Evolutionary conservation across 2,797 vertebrate species (phyloP), one percentile per base, ranked within the genome.

Genomic region (Emys orbicularis): DNA sequence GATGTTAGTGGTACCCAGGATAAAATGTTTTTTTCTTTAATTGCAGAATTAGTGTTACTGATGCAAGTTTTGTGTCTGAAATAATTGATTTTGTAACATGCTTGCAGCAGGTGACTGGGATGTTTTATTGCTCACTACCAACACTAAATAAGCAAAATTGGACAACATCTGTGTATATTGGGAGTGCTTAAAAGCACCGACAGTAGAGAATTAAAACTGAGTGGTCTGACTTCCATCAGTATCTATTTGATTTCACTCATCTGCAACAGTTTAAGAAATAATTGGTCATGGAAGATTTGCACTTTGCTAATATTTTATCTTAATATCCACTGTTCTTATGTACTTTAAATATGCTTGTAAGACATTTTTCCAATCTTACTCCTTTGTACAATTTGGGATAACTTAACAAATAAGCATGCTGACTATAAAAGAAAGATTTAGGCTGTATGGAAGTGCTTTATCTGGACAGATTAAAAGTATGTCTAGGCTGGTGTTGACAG

Each of bases 91-190:
- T 81, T n/a, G 83, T 81, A 29, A 93, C 59, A 27, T 89, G 90
- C 94, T 95, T 95, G 59, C 86, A 93, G 74, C 81, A 80, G 93
- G 94, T 90, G 57, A 95, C 87, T 15, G 25, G 59, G 89, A 92
- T 84, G 77, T 84, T 92, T 85, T 54, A 80, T 93, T 95, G 84
- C 86, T 94, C 72, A 77, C 23, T 74, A 12, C 27, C 84, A 61
- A 86, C 86, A 93, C 76, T 94, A 95, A 89, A 93, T 97, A 96
- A 97, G 80, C 83, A 90, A 95, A 97, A 93, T 49, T 95, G 92
- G 95, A 94, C 96, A 92, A 91, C 84, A 90, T 8, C 90, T 88
- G 85, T 47, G 93, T 92, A 83, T 90, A 92, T 88, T 90, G 93
- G 95, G 81, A 61, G 86, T 88, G 94, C 87, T 49, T 93, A 96